Conservation (phyloP, 2,797 vertebrate genomes). For the Cossypha dichroa region DNA sequence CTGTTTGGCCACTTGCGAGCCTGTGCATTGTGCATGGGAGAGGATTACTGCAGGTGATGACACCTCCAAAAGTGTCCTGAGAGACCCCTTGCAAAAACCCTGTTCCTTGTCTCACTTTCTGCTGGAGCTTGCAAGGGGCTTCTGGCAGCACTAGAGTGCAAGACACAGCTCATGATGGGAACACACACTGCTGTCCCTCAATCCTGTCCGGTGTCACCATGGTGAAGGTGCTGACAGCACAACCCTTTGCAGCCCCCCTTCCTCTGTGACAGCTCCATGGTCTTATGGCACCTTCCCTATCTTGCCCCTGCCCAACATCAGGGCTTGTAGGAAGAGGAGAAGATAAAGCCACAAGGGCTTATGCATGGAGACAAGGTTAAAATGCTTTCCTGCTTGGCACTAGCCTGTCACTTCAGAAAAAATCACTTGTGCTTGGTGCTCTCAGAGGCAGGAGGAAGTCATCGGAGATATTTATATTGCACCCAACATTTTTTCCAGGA, state of each 20-base stretch:
- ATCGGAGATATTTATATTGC: neutral
- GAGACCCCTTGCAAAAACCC: neutral
- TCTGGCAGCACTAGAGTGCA: rapidly evolving
- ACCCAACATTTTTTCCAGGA: neutral
- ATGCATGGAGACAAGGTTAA: neutral
- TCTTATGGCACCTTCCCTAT: neutral
- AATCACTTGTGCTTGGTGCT: neutral
- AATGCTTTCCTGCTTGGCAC: neutral
- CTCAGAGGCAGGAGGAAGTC: neutral
- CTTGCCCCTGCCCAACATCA: neutral
- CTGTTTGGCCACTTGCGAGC: neutral
- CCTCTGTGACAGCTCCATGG: neutral
- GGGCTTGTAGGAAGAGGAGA: neutral
- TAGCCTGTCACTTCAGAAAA: neutral
- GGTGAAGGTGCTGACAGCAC: neutral
- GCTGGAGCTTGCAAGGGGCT: neutral
- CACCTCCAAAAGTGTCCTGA: neutral
- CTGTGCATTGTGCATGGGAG: rapidly evolving
- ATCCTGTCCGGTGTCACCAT: rapidly evolving
- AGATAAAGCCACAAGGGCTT: neutral
- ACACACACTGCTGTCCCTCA: neutral
- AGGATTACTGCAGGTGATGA: neutral
- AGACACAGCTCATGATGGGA: neutral
- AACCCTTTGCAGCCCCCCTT: neutral
- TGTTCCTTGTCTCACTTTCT: neutral